These are phyloP conservation scores for Euphydryas editha DNA, from an alignment of 2,888 invertebrate genomes.

Conservation along the genomic window DNA sequence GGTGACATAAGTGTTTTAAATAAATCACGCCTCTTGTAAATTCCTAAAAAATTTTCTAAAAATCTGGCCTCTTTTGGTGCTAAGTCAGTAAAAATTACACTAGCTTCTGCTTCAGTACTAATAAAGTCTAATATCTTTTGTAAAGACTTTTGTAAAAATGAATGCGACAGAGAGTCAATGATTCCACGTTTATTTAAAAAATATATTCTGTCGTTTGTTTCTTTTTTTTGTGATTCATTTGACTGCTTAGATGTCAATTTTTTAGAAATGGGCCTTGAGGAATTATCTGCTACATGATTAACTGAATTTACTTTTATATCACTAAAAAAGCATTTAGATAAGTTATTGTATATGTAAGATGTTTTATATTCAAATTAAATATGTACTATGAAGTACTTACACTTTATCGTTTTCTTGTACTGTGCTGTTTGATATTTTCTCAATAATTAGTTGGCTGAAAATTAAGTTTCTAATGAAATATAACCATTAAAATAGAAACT, in stretches of 20 bases:
- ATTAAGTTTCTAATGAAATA: neutral
- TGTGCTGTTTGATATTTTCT: neutral
- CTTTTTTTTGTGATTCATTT: neutral
- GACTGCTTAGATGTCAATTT: neutral
- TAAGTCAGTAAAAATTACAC: constrained; percentile 43
- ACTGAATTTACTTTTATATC: no score
- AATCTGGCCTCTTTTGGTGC: constrained; percentile 42
- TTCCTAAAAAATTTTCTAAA: constrained; percentile 34
- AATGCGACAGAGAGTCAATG: constrained; percentile 38
- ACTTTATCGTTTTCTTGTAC: neutral
- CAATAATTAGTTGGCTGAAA: neutral
- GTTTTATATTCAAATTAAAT: no score
- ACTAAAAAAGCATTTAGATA: no score
- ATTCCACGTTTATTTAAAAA: constrained; percentile 24
- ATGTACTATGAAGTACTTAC: neutral
- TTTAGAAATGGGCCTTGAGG: neutral
- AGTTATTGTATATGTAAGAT: no score
- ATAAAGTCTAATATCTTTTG: constrained; percentile 46
- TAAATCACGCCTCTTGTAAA: constrained; percentile 25
- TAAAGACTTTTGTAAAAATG: constrained; percentile 40
- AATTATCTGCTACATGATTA: no score
- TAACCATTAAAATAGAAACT: neutral
- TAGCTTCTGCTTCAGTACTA: constrained; percentile 37
- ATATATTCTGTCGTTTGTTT: constrained; percentile 20
- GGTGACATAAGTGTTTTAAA: constrained; percentile 38